phyloP scores from a whole-genome alignment of 2,888 invertebrate genomes.

The Opisthograptis luteolata region DNA sequence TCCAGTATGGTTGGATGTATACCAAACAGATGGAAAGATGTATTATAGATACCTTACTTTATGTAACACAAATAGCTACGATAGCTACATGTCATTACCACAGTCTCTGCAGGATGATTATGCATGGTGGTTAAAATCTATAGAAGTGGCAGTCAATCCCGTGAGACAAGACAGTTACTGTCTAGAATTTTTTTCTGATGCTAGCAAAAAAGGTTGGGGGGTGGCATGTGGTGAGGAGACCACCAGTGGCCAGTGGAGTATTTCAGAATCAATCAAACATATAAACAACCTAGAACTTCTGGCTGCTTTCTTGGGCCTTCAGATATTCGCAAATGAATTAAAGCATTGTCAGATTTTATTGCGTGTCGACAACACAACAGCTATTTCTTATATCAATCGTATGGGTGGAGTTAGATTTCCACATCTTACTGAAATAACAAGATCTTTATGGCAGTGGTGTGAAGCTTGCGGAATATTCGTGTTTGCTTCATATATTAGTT shows the following conservation, averaged over 20 bases:
- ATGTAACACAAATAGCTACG: not conserved
- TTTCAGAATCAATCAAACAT: not conserved
- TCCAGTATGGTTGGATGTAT: conserved; percentile 46
- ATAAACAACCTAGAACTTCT: not conserved
- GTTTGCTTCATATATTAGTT: not conserved
- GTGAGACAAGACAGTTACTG: not conserved
- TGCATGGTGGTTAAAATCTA: not conserved
- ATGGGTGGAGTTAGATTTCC: no score
- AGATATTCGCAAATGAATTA: not conserved
- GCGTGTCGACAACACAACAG: not conserved
- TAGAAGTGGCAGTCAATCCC: not conserved
- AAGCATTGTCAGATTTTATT: not conserved
- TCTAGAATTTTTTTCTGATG: not conserved
- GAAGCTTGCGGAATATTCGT: not conserved
- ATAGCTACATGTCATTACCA: conserved; percentile 6
- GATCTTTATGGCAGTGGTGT: conserved; percentile 14
- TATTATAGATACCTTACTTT: conserved; percentile 32
- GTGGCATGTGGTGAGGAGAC: conserved; percentile 4
- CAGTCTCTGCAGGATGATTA: not conserved
- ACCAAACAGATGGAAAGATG: conserved; percentile 39
- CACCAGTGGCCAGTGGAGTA: not conserved
- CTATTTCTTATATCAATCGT: no score
- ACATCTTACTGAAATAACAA: no score
- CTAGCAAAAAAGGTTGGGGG: not conserved
- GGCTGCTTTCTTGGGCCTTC: not conserved